phyloP scores from a whole-genome alignment of 2,888 invertebrate genomes.

The Mimachlamys varia region DNA sequence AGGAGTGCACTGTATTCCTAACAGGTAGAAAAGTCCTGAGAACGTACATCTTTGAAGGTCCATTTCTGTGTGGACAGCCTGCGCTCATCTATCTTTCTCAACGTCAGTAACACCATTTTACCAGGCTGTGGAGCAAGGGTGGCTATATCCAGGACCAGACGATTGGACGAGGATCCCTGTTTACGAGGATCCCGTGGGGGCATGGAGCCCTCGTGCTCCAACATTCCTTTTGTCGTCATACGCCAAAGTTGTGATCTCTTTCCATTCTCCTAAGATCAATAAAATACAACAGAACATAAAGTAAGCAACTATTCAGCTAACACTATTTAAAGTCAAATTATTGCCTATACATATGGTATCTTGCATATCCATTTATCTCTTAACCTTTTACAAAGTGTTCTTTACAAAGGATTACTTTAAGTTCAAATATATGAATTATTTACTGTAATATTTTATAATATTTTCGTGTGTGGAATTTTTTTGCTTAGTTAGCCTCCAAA shows the following conservation, averaged over 20 bases:
- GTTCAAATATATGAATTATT: too few species aligned
- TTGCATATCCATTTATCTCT: too few species aligned
- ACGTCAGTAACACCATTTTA: slow-evolving; percentile 88
- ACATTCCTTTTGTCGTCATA: slow-evolving; percentile 92
- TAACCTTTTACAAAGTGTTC: too few species aligned
- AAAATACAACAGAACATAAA: not conserved
- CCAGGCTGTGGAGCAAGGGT: slow-evolving; percentile 93
- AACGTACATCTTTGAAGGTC: slow-evolving; percentile 87
- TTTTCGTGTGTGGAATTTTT: too few species aligned
- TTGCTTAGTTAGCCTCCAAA: too few species aligned
- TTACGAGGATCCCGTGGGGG: slow-evolving; percentile 82
- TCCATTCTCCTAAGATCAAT: slow-evolving; percentile 73
- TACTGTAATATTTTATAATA: too few species aligned
- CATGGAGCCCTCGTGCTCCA: slow-evolving; percentile 94
- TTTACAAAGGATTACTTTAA: too few species aligned
- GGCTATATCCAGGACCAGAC: slow-evolving; percentile 92
- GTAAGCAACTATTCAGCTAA: too few species aligned
- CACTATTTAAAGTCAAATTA: too few species aligned
- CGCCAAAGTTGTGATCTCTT: slow-evolving; percentile 93
- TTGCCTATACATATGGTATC: too few species aligned
- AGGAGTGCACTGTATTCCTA: too few species aligned
- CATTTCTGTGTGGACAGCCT: slow-evolving; percentile 95
- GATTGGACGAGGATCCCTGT: slow-evolving; percentile 56
- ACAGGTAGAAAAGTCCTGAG: too few species aligned
- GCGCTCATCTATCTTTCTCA: slow-evolving; percentile 92